A percentile compares a stretch with the other conserved stretches of the same genome.
phyloP scores from a whole-genome alignment of 2,888 invertebrate species.

The Furcula furcula region DNA sequence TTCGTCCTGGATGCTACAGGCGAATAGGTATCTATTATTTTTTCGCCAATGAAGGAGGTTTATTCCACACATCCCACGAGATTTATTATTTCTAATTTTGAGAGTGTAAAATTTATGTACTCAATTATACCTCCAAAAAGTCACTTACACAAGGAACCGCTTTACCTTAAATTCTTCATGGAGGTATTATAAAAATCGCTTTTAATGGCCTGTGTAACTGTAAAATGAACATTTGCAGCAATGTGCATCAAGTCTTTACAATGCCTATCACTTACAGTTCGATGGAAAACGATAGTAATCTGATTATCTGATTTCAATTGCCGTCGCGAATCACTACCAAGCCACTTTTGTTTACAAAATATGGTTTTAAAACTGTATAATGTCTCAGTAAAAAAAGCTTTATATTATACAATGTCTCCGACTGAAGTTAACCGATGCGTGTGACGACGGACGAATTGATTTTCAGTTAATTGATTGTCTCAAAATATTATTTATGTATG shows the following conservation, averaged over 20 bases:
- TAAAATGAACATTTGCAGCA: constrained; percentile 19
- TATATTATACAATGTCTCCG: background rate
- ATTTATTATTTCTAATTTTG: no score
- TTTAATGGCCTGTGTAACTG: constrained; percentile 16
- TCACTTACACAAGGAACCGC: background rate
- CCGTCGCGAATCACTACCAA: constrained; percentile 20
- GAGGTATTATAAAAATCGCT: background rate
- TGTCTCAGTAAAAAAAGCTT: background rate
- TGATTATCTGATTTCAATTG: constrained; percentile 38
- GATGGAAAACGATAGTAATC: constrained; percentile 47
- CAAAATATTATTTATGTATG: no score
- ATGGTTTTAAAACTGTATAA: background rate
- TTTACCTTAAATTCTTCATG: no score
- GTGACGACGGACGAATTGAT: no score
- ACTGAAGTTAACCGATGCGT: no score
- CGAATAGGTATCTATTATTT: no score
- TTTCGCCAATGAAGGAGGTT: no score
- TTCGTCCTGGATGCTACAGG: no score
- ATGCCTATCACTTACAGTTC: constrained; percentile 42
- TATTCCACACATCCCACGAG: no score
- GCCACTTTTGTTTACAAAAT: background rate
- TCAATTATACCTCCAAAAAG: no score
- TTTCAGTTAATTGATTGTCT: no score
- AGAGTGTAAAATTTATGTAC: no score
- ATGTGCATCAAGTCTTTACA: constrained; percentile 20